A percentile compares a stretch with the other conserved stretches of the same genome.
Evolutionary conservation across 2,113 vertebrate genomes (phyloP).

Genomic region (Tetrao urogallus): DNA sequence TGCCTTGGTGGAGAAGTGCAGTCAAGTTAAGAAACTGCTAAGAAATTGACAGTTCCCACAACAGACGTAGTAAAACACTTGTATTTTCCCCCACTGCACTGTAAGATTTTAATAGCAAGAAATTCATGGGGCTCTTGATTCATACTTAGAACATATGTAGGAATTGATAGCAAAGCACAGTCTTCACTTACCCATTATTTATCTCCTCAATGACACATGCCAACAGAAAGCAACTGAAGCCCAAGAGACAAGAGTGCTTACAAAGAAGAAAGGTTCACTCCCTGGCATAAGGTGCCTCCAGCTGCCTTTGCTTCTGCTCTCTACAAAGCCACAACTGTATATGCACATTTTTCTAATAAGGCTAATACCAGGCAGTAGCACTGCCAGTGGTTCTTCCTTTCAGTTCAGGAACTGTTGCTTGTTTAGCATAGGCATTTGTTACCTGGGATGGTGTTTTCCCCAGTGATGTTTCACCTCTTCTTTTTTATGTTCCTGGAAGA

Average conservation of each 20-base stretch:
- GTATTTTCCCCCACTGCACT: neutral
- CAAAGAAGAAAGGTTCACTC: neutral
- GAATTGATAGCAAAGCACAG: neutral
- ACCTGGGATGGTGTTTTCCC: neutral
- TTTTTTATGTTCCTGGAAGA: neutral
- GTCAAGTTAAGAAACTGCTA: neutral
- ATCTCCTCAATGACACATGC: neutral
- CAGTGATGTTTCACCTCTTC: neutral
- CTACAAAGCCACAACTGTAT: neutral
- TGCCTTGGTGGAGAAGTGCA: neutral
- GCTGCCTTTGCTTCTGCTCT: neutral
- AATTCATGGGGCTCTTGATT: neutral
- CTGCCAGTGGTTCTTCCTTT: neutral
- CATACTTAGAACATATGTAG: neutral
- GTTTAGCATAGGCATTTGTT: fast-evolving
- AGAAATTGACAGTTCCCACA: slow-evolving; percentile 6
- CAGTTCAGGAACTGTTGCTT: fast-evolving
- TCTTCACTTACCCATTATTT: neutral
- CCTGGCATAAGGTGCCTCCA: neutral
- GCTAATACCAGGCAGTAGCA: neutral
- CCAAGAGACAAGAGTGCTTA: neutral
- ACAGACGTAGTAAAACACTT: neutral
- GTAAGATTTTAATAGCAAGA: neutral
- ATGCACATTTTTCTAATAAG: neutral
- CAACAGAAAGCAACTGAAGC: neutral